These are phyloP conservation scores for Callionymus lyra DNA, from an alignment of 2,113 vertebrate species.

Conservation along the genomic window DNA sequence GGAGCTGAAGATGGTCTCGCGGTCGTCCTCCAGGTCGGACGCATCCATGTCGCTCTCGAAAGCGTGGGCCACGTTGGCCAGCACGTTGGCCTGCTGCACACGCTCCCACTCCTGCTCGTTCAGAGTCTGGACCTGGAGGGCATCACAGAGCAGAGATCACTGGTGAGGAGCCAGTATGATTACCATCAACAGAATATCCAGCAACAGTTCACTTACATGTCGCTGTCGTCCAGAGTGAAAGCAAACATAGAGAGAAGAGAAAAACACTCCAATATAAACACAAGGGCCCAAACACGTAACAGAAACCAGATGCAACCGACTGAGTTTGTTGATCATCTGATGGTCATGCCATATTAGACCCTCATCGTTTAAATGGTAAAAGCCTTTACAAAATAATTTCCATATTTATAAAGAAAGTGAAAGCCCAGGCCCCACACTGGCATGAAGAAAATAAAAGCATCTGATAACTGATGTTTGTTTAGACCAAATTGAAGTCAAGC, in stretches of 20 bases:
- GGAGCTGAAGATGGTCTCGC: conserved; percentile 85
- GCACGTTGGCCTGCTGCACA: conserved; percentile 90
- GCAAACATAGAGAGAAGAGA: conserved; percentile 45
- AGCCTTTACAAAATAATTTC: too few species aligned
- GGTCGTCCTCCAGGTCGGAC: conserved; percentile 86
- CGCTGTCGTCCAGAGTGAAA: conserved; percentile 56
- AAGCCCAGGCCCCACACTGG: too few species aligned
- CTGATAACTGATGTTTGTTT: too few species aligned
- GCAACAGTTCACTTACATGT: conserved; percentile 56
- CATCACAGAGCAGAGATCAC: not conserved
- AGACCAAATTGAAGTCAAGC: too few species aligned
- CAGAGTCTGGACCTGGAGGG: conserved; percentile 83
- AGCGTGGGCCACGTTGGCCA: conserved; percentile 91
- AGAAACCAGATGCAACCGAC: conserved; percentile 8
- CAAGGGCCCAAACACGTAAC: conserved; percentile 8
- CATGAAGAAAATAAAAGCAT: not conserved
- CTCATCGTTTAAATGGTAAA: too few species aligned
- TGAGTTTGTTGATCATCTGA: too few species aligned
- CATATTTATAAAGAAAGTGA: too few species aligned
- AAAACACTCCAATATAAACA: conserved; percentile 37
- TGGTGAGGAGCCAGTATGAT: not conserved
- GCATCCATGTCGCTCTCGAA: conserved; percentile 90
- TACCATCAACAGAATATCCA: not conserved
- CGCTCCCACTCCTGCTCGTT: conserved; percentile 98
- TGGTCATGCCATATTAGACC: too few species aligned